Evolutionary conservation across 1,140 invertebrate genomes (phyloP).

Genomic region (Adelges cooleyi): DNA sequence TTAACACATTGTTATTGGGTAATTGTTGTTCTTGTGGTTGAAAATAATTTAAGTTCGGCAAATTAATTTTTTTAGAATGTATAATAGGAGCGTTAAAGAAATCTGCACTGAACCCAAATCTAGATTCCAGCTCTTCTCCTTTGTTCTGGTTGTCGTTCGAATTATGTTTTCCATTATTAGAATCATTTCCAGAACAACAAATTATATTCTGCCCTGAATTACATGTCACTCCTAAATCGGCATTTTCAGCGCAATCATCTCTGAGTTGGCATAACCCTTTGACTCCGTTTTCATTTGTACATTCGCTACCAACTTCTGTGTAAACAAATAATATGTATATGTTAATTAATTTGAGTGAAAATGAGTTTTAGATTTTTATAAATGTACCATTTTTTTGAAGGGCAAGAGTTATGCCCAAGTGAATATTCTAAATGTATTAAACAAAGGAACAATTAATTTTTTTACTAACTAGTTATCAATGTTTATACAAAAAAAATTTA

Average conservation of each 20-base stretch:
- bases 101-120: neutral
- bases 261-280: neutral
- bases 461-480: too few relatives aligned
- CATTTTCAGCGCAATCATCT: neutral
- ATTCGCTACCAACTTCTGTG: constrained; percentile 2
- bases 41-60: neutral
- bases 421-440: too few relatives aligned
- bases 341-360: too few relatives aligned
- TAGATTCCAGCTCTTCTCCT: neutral
- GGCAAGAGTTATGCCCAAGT: too few relatives aligned
- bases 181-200: constrained; percentile 1
- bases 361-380: too few relatives aligned
- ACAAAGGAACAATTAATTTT: too few relatives aligned
- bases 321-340: too few relatives aligned
- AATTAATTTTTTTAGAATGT: neutral
- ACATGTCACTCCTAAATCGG: neutral
- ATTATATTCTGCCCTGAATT: neutral
- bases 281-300: constrained; percentile 2
- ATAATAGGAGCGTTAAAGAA: neutral
- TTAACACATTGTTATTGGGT: neutral
- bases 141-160: neutral
- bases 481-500: too few relatives aligned
- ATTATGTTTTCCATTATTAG: neutral
- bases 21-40: neutral
- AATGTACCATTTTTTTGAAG: too few relatives aligned